Percentiles rank a stretch among this genome's conserved stretches.
These are phyloP conservation scores for Mionectes macconnelli DNA, from an alignment of 2,113 vertebrate species.

Conservation along the genomic window DNA sequence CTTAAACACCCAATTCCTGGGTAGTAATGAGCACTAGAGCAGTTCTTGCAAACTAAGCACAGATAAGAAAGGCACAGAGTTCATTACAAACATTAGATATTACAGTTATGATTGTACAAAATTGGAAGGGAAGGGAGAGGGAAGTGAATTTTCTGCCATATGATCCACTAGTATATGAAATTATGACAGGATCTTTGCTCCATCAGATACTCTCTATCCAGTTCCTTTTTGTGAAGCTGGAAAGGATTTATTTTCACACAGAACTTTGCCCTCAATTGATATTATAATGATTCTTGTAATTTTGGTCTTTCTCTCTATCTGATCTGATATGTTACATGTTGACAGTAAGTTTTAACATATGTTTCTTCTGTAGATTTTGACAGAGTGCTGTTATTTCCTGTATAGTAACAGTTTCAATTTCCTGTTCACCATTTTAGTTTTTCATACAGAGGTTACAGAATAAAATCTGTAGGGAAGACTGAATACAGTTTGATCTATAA, in stretches of 20 bases:
- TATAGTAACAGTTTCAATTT: slow-evolving; percentile 98
- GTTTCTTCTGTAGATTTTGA: slow-evolving; percentile 95
- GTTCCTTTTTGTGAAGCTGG: not conserved
- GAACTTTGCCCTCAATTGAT: slow-evolving; percentile 46
- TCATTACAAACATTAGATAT: not conserved
- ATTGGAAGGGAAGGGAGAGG: not conserved
- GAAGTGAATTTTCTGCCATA: not conserved
- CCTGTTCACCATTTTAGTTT: slow-evolving; percentile 87
- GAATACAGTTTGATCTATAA: slow-evolving; percentile 66
- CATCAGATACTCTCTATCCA: slow-evolving; percentile 28
- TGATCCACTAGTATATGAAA: slow-evolving; percentile 4
- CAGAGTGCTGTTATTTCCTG: slow-evolving; percentile 98
- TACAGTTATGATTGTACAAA: not conserved
- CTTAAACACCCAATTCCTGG: not conserved
- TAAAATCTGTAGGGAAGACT: slow-evolving; percentile 78
- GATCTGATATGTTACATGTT: slow-evolving; percentile 83
- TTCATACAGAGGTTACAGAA: slow-evolving; percentile 79
- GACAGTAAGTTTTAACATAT: slow-evolving; percentile 85
- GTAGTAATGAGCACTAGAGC: not conserved
- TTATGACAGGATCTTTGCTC: not conserved
- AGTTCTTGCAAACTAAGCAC: not conserved
- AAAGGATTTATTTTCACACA: slow-evolving; percentile 14
- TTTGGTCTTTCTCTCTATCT: slow-evolving; percentile 60
- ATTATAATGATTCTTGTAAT: slow-evolving; percentile 62
- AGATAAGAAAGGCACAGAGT: not conserved